Conservation (phyloP, 1,140 invertebrate genomes). For the Listronotus oregonensis region DNA sequence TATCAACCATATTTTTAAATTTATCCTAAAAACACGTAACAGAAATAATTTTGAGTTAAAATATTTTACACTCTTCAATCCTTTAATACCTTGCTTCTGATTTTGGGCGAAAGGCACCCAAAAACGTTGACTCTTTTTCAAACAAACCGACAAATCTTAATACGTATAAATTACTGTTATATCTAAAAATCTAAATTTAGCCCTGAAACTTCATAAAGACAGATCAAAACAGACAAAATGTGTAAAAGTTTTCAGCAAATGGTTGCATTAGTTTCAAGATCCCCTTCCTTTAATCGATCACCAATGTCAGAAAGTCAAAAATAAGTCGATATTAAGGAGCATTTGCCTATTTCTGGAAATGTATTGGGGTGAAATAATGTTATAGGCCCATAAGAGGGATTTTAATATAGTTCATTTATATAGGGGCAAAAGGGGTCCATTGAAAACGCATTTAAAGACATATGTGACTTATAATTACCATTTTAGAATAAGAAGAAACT, state of each 20-base stretch:
- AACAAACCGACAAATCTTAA: conserved; percentile 6
- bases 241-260: conserved; percentile 32
- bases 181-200: conserved; percentile 23
- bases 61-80: no score
- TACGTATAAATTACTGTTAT: conserved; percentile 25
- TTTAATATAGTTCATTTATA: conserved; percentile 28
- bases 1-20: no score
- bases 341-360: conserved; percentile 35
- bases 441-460: conserved; percentile 20
- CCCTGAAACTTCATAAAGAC: conserved; percentile 9
- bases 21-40: no score
- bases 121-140: no score
- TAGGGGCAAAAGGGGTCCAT: conserved; percentile 16
- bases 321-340: conserved; percentile 30
- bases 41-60: no score
- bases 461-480: conserved; percentile 4
- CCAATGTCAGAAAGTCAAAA: conserved; percentile 34
- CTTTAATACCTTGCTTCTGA: no score
- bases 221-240: conserved; percentile 23
- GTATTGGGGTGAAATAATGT: conserved; percentile 19
- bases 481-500: no score
- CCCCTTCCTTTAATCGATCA: conserved; percentile 28
- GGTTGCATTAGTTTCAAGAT: conserved; percentile 30
- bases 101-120: no score
- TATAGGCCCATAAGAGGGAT: conserved; percentile 13